Conservation (phyloP, 2,888 invertebrate species). For the Geophilus truncorum region DNA sequence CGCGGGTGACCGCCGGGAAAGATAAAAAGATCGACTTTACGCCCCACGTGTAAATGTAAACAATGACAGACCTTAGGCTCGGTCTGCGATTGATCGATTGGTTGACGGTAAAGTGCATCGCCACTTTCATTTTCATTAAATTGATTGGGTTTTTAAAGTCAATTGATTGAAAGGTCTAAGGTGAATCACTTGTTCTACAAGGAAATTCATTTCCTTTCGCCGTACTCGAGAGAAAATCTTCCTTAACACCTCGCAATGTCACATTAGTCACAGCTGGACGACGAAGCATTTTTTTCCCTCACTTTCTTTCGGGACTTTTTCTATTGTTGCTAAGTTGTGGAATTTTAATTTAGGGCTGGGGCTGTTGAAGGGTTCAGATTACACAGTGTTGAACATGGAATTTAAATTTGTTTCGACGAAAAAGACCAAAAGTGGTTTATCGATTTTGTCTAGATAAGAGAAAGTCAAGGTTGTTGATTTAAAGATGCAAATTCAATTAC, state of each 20-base stretch:
- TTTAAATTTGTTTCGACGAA: not conserved
- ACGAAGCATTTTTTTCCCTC: not conserved
- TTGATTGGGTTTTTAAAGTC: not conserved
- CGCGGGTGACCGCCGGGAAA: not conserved
- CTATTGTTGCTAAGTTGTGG: not conserved
- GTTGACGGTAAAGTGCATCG: not conserved
- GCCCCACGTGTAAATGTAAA: not conserved
- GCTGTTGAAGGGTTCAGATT: not conserved
- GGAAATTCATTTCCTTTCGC: not conserved
- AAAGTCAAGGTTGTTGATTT: not conserved
- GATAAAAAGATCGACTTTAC: not conserved
- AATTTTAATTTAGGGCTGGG: not conserved
- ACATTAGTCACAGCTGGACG: not conserved
- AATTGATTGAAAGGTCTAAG: not conserved
- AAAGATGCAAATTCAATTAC: not conserved
- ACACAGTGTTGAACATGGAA: not conserved
- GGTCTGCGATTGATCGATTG: not conserved
- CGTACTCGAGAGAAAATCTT: not conserved
- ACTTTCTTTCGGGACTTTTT: not conserved
- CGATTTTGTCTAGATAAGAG: not conserved
- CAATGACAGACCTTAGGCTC: no score
- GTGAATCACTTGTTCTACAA: not conserved
- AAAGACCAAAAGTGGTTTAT: not conserved
- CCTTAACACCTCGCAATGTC: not conserved
- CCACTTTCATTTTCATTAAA: not conserved